Conservation (phyloP, 1,140 invertebrate species). For the Aphelinus certus region DNA sequence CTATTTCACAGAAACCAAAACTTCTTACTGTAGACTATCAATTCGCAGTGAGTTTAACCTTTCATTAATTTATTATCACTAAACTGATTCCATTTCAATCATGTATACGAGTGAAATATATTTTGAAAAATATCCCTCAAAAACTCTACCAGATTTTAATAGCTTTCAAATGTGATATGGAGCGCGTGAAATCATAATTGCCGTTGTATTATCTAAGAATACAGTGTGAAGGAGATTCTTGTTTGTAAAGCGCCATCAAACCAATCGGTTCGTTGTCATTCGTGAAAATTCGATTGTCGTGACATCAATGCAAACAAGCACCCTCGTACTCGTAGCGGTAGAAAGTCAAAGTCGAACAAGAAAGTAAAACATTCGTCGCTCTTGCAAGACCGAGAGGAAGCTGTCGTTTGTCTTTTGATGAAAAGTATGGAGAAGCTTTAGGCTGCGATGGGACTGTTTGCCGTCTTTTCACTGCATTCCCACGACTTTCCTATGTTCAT, state of each 20-base stretch:
- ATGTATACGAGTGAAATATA: too few relatives aligned
- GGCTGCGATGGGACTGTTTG: constrained; percentile 21
- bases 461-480: background rate
- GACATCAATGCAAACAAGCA: background rate
- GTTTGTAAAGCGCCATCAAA: constrained; percentile 13
- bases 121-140: too few relatives aligned
- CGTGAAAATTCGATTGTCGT: constrained; percentile 24
- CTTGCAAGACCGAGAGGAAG: background rate
- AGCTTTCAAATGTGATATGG: too few relatives aligned
- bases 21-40: constrained; percentile 49
- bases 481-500: background rate
- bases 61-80: too few relatives aligned
- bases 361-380: constrained; percentile 36
- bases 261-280: constrained; percentile 12
- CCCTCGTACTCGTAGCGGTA: background rate
- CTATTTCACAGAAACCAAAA: constrained; percentile 45
- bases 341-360: constrained; percentile 32
- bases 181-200: background rate
- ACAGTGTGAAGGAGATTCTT: too few relatives aligned
- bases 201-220: background rate
- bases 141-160: too few relatives aligned
- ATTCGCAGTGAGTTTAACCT: constrained; percentile 49
- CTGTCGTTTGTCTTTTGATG: constrained; percentile 36
- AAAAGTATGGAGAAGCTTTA: background rate
- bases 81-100: too few relatives aligned